Evolutionary conservation across 2,113 vertebrate species (phyloP).

Genomic region (Petrocephalus zakoni): DNA sequence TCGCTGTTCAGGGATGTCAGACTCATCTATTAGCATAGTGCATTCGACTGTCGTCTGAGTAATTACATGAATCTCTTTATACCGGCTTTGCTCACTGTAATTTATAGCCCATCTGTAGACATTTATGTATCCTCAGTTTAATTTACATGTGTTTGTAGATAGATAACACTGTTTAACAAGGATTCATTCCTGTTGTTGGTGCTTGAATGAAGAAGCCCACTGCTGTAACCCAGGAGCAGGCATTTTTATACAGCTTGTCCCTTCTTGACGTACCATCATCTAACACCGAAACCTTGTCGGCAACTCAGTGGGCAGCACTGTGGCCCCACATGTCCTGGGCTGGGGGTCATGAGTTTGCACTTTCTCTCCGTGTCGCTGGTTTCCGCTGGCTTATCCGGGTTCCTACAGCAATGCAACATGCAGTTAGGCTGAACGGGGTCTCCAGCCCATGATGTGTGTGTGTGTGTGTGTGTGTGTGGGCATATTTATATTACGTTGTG

Average conservation of each 20-base stretch:
- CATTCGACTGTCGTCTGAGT: not conserved
- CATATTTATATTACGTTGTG: no score
- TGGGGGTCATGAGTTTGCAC: not conserved
- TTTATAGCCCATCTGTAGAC: not conserved
- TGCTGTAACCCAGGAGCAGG: not conserved
- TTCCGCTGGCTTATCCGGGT: not conserved
- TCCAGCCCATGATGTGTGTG: not conserved
- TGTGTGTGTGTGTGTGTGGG: not conserved
- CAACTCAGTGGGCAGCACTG: not conserved
- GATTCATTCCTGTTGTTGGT: not conserved
- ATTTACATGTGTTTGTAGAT: constrained; percentile 11
- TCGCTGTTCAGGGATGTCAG: not conserved
- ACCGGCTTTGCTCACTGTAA: constrained; percentile 2
- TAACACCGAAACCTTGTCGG: not conserved
- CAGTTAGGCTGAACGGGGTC: not conserved
- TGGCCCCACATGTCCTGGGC: not conserved
- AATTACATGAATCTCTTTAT: constrained; percentile 7
- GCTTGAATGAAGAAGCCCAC: not conserved
- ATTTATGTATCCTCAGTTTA: constrained; percentile 4
- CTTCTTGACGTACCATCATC: not conserved
- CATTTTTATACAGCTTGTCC: not conserved
- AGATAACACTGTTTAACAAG: not conserved
- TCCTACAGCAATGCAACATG: not conserved
- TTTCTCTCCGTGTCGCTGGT: not conserved
- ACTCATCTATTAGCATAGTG: not conserved